A percentile compares a stretch with the other conserved stretches of the same genome.
Conservation (phyloP, 2,888 invertebrate species). For the Dysmachus trigonus region DNA sequence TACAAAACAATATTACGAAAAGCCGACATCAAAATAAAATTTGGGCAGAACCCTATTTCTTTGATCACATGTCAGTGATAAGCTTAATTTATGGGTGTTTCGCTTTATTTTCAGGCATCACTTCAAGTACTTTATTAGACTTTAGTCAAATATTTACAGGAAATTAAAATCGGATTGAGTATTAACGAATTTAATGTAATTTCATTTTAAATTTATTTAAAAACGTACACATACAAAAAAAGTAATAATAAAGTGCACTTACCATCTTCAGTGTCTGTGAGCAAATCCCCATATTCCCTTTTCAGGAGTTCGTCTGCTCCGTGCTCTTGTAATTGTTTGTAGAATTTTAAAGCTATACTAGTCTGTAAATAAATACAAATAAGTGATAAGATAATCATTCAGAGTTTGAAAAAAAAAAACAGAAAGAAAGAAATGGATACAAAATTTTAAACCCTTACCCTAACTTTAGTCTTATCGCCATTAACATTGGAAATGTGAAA, state of each 20-base stretch:
- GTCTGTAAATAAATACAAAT: slow-evolving; percentile 71
- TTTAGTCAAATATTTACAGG: no score
- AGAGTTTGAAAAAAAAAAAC: neutral
- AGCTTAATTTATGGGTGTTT: neutral
- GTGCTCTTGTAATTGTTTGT: slow-evolving; percentile 96
- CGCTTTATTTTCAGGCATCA: no score
- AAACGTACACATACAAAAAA: neutral
- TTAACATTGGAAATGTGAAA: slow-evolving; percentile 98
- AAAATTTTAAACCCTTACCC: slow-evolving; percentile 72
- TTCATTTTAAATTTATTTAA: no score
- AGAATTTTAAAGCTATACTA: slow-evolving; percentile 98
- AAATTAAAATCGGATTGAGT: no score
- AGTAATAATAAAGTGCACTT: slow-evolving; percentile 52
- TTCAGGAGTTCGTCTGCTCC: slow-evolving; percentile 96
- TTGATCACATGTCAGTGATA: neutral
- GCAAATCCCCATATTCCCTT: slow-evolving; percentile 87
- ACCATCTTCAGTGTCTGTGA: slow-evolving; percentile 89
- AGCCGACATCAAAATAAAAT: no score
- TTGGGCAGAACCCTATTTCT: neutral
- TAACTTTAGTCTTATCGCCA: slow-evolving; percentile 96
- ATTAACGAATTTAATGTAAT: no score
- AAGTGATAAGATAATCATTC: neutral
- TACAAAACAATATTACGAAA: neutral
- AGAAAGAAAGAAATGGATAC: neutral
- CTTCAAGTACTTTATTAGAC: no score